These are phyloP conservation scores for Andricus grossulariae DNA, from an alignment of 1,140 invertebrate species.

Conservation along the genomic window DNA sequence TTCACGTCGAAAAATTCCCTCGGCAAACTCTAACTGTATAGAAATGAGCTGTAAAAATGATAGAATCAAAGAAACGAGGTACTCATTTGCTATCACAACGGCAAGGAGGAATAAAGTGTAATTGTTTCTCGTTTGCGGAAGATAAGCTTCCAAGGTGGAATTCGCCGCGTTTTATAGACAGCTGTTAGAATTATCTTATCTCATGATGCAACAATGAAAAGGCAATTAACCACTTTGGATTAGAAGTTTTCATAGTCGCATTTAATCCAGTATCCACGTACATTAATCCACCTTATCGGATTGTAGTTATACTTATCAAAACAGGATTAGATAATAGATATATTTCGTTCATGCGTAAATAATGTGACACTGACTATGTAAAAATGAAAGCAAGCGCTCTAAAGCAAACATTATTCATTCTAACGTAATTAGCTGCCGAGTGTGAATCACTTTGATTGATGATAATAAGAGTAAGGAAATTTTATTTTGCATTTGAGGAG, in stretches of 20 bases:
- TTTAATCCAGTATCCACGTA: too few relatives aligned
- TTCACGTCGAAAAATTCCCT: too few relatives aligned
- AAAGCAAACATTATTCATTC: slow-evolving; percentile 29
- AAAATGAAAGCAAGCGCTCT: neutral
- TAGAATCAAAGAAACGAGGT: neutral
- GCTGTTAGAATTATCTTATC: neutral
- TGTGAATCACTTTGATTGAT: slow-evolving; percentile 33
- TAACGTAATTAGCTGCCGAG: neutral
- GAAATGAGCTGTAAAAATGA: neutral
- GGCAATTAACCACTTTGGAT: neutral
- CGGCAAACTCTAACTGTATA: too few relatives aligned
- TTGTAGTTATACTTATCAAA: too few relatives aligned
- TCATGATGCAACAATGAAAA: neutral
- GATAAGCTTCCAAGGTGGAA: neutral
- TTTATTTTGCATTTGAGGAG: slow-evolving; percentile 1
- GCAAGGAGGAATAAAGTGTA: neutral
- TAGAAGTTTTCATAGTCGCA: neutral
- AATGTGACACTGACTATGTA: too few relatives aligned
- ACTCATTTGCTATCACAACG: neutral
- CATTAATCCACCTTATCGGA: too few relatives aligned
- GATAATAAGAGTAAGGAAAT: neutral
- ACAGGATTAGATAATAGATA: too few relatives aligned
- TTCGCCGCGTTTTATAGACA: neutral
- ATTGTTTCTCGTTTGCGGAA: neutral
- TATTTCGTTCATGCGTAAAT: too few relatives aligned